Evolutionary conservation across 2,113 vertebrate genomes (phyloP).

Genomic region (Copsychus sechellarum): DNA sequence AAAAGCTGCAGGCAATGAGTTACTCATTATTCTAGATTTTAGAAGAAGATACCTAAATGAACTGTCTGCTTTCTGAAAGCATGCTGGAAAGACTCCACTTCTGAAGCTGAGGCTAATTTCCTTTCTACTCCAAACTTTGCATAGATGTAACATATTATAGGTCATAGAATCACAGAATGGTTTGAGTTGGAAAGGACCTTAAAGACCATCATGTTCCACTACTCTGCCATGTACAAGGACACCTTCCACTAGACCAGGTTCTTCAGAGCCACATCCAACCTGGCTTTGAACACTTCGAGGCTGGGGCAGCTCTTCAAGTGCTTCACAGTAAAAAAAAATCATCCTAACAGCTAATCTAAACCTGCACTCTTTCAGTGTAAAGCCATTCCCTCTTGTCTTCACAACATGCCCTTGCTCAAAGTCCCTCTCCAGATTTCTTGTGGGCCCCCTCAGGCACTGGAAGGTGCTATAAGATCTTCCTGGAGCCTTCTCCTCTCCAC

Average conservation of each 20-base stretch:
- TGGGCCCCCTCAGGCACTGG: background rate
- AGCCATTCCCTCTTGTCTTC: background rate
- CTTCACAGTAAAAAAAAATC: background rate
- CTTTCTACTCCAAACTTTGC: background rate
- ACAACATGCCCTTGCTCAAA: background rate
- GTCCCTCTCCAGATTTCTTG: background rate
- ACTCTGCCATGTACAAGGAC: background rate
- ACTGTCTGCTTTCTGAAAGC: background rate
- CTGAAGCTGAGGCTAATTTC: background rate
- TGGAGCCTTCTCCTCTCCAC: background rate
- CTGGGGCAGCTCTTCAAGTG: background rate
- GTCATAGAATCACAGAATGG: background rate
- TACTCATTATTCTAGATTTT: background rate
- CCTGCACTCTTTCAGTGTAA: background rate
- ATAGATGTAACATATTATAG: rapidly evolving
- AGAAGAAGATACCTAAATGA: background rate
- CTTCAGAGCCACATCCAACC: background rate
- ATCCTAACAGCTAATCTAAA: background rate
- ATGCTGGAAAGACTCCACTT: background rate
- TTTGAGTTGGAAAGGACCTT: background rate
- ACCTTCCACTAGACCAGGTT: background rate
- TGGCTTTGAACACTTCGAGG: background rate
- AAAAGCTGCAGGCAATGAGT: background rate
- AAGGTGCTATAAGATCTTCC: background rate
- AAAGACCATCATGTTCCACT: background rate